Evolutionary conservation across 2,797 vertebrate genomes (phyloP).

Genomic region (Echiichthys vipera): DNA sequence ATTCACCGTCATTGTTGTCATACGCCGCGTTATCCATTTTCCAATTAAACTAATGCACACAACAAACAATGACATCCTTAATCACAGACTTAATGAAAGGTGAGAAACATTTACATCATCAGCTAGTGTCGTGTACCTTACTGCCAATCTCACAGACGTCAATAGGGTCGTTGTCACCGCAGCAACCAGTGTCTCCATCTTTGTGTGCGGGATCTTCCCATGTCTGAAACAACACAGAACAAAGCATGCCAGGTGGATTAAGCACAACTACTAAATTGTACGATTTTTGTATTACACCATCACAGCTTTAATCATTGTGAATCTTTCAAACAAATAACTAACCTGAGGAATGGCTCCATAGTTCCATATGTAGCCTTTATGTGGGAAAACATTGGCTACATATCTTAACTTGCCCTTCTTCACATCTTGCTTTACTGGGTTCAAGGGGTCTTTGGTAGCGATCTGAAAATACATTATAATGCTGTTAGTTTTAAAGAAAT

Average conservation of each 20-base stretch:
- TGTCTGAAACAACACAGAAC: conserved; percentile 82
- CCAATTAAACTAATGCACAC: not conserved
- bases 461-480: conserved; percentile 84
- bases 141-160: conserved; percentile 97
- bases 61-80: not conserved
- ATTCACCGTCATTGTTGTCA: not conserved
- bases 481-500: conserved; percentile 3
- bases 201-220: conserved; percentile 96
- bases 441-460: conserved; percentile 94
- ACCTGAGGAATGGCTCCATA: conserved; percentile 98
- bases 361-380: conserved; percentile 99
- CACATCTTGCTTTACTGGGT: conserved; percentile 97
- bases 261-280: not conserved
- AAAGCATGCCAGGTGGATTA: not conserved
- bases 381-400: conserved; percentile 96
- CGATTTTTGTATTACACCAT: not conserved
- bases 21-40: not conserved
- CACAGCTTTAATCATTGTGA: not conserved
- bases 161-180: conserved; percentile 97
- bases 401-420: conserved; percentile 96
- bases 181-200: conserved; percentile 91
- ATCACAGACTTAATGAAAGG: not conserved
- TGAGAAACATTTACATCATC: not conserved
- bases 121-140: conserved; percentile 84
- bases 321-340: conserved; percentile 22